phyloP scores from a whole-genome alignment of 2,113 vertebrate genomes.

The Malaclemys terrapin region DNA sequence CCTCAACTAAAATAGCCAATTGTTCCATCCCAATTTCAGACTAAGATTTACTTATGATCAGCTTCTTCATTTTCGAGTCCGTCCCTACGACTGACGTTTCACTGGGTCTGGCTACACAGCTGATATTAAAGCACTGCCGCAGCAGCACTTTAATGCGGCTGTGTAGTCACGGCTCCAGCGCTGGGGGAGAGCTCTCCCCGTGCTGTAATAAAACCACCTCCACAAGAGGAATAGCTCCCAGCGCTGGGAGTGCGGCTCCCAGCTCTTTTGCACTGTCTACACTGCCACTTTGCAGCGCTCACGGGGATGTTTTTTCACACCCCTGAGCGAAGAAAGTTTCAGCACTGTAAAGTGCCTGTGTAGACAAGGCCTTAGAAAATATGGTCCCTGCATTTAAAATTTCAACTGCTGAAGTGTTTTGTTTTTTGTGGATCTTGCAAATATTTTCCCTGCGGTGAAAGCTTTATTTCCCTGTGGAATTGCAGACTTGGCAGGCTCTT shows the following conservation, averaged over 20 bases:
- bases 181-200: too few relatives aligned
- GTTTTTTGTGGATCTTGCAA: not conserved
- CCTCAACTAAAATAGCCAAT: not conserved
- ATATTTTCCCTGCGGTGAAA: not conserved
- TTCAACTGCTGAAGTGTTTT: not conserved
- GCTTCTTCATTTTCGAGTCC: not conserved
- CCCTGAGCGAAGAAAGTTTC: too few relatives aligned
- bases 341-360: too few relatives aligned
- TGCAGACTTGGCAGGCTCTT: not conserved
- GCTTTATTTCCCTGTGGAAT: not conserved
- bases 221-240: too few relatives aligned
- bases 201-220: too few relatives aligned
- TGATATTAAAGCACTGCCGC: too few relatives aligned
- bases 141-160: too few relatives aligned
- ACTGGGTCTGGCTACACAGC: not conserved
- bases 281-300: too few relatives aligned
- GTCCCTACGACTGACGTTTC: not conserved
- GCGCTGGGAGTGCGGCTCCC: too few relatives aligned
- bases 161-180: too few relatives aligned
- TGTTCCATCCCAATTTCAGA: not conserved
- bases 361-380: not conserved
- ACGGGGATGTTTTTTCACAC: too few relatives aligned
- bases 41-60: not conserved
- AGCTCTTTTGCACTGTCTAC: too few relatives aligned
- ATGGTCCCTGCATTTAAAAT: not conserved